phyloP scores from a whole-genome alignment of 2,797 vertebrate genomes.

The Melanotaenia parkinsoni region DNA sequence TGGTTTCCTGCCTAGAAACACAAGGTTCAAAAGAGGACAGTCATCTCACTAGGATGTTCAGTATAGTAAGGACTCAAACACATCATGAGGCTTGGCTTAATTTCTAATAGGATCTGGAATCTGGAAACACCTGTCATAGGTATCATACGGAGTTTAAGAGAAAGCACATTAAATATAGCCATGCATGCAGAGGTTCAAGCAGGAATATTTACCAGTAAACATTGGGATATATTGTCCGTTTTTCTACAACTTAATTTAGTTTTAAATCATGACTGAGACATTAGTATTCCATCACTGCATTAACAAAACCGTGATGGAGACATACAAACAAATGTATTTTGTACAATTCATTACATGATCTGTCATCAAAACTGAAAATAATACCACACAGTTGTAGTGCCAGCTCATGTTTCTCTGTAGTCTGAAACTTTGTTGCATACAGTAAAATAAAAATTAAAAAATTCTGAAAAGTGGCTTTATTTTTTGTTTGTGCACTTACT shows the following conservation, averaged over 20 bases:
- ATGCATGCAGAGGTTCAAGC: slow-evolving; percentile 60
- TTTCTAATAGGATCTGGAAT: slow-evolving; percentile 39
- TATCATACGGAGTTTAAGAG: slow-evolving; percentile 14
- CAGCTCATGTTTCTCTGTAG: neutral
- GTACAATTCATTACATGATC: neutral
- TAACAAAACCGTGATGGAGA: slow-evolving; percentile 6
- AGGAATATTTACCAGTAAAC: slow-evolving; percentile 26
- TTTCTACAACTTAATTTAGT: slow-evolving; percentile 12
- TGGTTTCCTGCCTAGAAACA: slow-evolving; percentile 62
- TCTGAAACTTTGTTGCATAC: slow-evolving; percentile 1
- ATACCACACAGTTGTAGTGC: neutral
- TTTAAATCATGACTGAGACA: neutral
- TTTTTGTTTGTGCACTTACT: slow-evolving; percentile 2
- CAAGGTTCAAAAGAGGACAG: slow-evolving; percentile 44
- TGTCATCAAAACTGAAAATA: neutral
- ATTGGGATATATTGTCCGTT: neutral
- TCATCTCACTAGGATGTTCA: slow-evolving; percentile 31
- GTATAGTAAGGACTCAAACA: slow-evolving; percentile 34
- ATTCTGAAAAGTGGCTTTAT: neutral
- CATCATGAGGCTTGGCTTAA: slow-evolving; percentile 11
- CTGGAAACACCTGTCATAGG: slow-evolving; percentile 26
- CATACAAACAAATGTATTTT: slow-evolving; percentile 17
- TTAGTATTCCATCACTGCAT: slow-evolving; percentile 18
- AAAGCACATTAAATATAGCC: slow-evolving; percentile 52
- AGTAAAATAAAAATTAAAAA: slow-evolving; percentile 1